Evolutionary conservation across 2,797 vertebrate species (phyloP).

Genomic region (Rhinichthys osculus): DNA sequence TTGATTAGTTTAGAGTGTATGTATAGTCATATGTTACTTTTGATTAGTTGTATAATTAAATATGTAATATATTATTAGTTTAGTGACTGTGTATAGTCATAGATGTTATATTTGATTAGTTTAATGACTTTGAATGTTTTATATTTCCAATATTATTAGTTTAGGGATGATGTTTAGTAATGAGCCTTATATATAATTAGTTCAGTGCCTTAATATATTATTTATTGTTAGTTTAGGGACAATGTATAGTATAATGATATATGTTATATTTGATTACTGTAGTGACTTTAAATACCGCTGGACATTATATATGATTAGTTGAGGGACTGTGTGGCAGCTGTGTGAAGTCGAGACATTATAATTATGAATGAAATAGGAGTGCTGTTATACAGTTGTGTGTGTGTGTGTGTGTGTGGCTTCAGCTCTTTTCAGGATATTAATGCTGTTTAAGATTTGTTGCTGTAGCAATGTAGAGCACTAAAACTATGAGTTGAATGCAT

Average conservation of each 20-base stretch:
- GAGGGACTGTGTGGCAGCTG: constrained; percentile 13
- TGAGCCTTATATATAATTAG: not conserved
- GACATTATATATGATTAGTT: constrained; percentile 13
- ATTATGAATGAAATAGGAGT: constrained; percentile 28
- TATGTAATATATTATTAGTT: not conserved
- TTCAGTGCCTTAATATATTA: not conserved
- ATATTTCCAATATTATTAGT: not conserved
- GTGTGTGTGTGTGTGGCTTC: not conserved
- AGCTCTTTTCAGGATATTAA: constrained; percentile 60
- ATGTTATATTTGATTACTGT: constrained; percentile 11
- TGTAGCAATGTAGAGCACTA: constrained; percentile 57
- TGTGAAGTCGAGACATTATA: constrained; percentile 28
- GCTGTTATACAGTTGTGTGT: constrained; percentile 10
- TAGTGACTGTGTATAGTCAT: not conserved
- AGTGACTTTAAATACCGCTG: not conserved
- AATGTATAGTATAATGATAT: not conserved
- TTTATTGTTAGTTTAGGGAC: not conserved
- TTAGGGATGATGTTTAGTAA: not conserved
- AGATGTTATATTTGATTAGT: not conserved
- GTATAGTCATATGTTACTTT: not conserved
- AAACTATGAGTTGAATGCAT: constrained; percentile 55
- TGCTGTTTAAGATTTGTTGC: constrained; percentile 64
- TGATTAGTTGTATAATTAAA: too few relatives aligned
- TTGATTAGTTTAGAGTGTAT: not conserved
- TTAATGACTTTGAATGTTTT: not conserved